Evolutionary conservation across 2,113 vertebrate genomes (phyloP), one percentile per base, ranked within the genome.

Genomic region (Morone chrysops): DNA sequence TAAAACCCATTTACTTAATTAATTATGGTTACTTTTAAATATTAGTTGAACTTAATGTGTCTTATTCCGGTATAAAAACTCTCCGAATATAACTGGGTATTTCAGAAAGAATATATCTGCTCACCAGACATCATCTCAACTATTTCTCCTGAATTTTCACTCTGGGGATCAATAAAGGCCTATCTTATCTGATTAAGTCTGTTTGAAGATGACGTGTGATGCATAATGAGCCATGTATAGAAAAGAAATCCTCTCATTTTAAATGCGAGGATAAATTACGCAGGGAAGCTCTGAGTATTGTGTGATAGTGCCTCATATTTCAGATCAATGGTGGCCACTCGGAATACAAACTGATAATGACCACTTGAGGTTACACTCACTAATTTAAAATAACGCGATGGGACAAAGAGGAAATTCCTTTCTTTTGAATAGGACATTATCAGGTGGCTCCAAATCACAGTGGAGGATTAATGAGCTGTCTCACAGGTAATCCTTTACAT

Each of bases 381-480:
- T 38, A 8, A 71, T 73, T 70, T 82, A 14, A 65, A 45, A 54
- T 36, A 22, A 2, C 13, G 6, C 22, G 8, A 36, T 56, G 0
- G 8, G 14, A 31, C 56, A 77, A 14, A 47, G 18, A 14, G 67
- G 16, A 16, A 10, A 8, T 31, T 54, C 5, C 8, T 76, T 60
- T 36, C 5, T 66, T 65, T 61, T 67, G 59, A 77, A 51, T 22
- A 47, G 25, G 40, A 62, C 6, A 16, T 57, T 25, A 14, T 17
- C 6, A n/a, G 18, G 41, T 60, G 65, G 54, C 47, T 78, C 17
- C 61, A 7, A 45, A 59, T 75, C 59, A 69, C 17, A 48, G 18
- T 40, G 6, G 8, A 10, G 20, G 16, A 68, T 67, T 76, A 72
- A 78, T 80, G 59, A 89, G 75, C 20, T 54, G 60, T 74, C 41